Evolutionary conservation across 1,140 invertebrate genomes (phyloP).

Genomic region (Drosophila tsacasi): DNA sequence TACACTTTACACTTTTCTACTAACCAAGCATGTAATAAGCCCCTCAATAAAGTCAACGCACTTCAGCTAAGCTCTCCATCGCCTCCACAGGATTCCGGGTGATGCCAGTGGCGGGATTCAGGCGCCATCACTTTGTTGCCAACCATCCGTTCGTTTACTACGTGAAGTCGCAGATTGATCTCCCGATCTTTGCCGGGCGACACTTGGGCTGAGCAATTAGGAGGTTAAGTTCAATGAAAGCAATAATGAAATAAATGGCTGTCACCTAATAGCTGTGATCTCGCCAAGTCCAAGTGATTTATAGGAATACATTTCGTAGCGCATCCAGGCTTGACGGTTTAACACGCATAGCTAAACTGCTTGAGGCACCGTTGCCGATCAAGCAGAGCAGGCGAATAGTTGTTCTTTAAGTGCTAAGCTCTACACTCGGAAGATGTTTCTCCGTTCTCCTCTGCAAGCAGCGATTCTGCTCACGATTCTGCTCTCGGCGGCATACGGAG

Average conservation of each 20-base stretch:
- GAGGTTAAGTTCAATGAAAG: conserved; percentile 29
- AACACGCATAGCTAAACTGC: conserved; percentile 43
- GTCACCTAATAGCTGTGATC: conserved; percentile 29
- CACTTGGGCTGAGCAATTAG: conserved; percentile 34
- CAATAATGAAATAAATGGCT: conserved; percentile 26
- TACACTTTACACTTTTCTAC: conserved; percentile 23
- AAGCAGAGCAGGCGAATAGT: conserved; percentile 35
- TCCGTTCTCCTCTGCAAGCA: background rate
- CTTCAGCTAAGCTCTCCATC: background rate
- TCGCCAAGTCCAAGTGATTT: conserved; percentile 36
- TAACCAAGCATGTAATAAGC: conserved; percentile 47
- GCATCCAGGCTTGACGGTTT: conserved; percentile 40
- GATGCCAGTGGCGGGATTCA: conserved; percentile 53
- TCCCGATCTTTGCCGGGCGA: conserved; percentile 54
- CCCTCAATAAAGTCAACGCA: conserved; percentile 20
- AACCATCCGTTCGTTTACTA: conserved; percentile 62
- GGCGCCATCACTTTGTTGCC: conserved; percentile 54
- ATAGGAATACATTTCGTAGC: conserved; percentile 56
- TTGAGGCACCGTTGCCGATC: conserved; percentile 31
- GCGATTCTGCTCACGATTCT: conserved; percentile 7
- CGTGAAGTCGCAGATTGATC: conserved; percentile 42
- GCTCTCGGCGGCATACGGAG: background rate
- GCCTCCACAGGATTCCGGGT: conserved; percentile 60
- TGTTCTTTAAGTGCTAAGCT: conserved; percentile 21
- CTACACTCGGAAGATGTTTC: conserved; percentile 26